Evolutionary conservation across 2,797 vertebrate species (phyloP).

Genomic region (Thripadectes ignobilis): DNA sequence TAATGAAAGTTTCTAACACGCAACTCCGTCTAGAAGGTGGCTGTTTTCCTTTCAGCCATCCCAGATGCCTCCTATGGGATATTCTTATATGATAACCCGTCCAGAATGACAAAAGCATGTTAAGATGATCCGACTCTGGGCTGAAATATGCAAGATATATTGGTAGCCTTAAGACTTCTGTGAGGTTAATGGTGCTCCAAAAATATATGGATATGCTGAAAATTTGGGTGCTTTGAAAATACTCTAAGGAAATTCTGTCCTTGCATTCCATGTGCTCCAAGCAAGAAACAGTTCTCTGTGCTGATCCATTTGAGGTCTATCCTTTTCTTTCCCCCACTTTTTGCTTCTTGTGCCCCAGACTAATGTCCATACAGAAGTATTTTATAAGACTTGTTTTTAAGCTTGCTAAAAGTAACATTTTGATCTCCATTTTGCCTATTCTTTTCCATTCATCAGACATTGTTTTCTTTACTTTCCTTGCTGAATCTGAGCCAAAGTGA

Average conservation of each 20-base stretch:
- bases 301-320: not conserved
- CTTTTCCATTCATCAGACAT: not conserved
- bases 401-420: not conserved
- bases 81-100: not conserved
- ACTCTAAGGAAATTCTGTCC: not conserved
- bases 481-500: not conserved
- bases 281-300: not conserved
- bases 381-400: not conserved
- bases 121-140: not conserved
- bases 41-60: not conserved
- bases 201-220: not conserved
- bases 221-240: not conserved
- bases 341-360: not conserved
- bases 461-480: not conserved
- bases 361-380: not conserved
- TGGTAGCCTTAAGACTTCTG: not conserved
- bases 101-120: not conserved
- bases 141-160: not conserved
- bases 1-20: not conserved
- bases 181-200: not conserved
- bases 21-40: not conserved
- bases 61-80: not conserved
- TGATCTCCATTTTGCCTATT: not conserved
- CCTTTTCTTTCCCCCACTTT: not conserved
- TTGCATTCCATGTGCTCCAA: not conserved